Evolutionary conservation across 2,888 invertebrate genomes (phyloP).

Genomic region (Pomacea canaliculata): DNA sequence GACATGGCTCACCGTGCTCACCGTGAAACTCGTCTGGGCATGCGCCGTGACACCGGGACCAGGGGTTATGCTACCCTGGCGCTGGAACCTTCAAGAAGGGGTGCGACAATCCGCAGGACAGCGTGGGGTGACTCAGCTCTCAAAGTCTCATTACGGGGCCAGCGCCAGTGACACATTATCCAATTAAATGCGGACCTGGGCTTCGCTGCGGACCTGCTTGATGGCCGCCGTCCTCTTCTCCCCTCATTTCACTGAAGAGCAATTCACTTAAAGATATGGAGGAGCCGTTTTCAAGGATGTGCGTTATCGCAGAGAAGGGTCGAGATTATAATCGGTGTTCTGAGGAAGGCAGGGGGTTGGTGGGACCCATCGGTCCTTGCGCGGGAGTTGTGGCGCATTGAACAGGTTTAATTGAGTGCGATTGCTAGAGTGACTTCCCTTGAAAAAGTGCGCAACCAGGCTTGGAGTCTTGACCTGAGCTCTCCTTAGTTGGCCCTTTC

Average conservation of each 20-base stretch:
- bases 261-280: slow-evolving; percentile 23
- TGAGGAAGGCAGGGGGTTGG: background rate
- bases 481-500: too few species aligned
- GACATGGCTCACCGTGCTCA: too few species aligned
- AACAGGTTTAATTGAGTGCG: background rate
- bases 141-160: slow-evolving; percentile 12
- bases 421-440: background rate
- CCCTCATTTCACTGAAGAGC: slow-evolving; percentile 18
- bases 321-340: slow-evolving; percentile 7
- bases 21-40: too few species aligned
- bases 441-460: too few species aligned
- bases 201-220: slow-evolving; percentile 17
- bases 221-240: slow-evolving; percentile 1
- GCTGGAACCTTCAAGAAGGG: background rate
- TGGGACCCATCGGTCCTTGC: background rate
- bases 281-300: slow-evolving; percentile 4
- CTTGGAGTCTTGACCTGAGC: too few species aligned
- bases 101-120: background rate
- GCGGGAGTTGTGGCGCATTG: background rate
- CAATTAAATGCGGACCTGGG: slow-evolving; percentile 19
- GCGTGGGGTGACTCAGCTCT: slow-evolving; percentile 15
- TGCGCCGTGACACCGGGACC: too few species aligned
- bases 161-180: slow-evolving; percentile 23
- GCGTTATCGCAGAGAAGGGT: background rate
- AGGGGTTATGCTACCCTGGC: background rate